Evolutionary conservation across 2,113 vertebrate species (phyloP).

Genomic region (Nettapus auritus): DNA sequence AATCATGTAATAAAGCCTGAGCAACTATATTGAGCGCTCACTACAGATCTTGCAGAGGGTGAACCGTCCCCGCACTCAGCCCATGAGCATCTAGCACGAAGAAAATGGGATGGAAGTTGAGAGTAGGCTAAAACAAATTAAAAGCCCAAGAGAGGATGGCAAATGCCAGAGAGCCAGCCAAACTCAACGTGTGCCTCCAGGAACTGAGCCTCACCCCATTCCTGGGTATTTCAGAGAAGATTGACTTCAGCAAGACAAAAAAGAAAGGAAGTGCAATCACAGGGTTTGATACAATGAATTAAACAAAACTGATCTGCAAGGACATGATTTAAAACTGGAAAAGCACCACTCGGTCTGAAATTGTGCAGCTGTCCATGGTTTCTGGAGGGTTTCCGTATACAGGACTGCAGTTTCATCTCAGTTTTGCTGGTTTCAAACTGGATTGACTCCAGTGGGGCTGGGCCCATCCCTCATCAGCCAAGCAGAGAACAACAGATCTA

Average conservation of each 20-base stretch:
- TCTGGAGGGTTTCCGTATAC: conserved; percentile 42
- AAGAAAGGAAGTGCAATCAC: neutral
- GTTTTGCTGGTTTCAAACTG: neutral
- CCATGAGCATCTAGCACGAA: neutral
- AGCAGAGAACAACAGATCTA: neutral
- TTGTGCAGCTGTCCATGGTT: conserved; percentile 51
- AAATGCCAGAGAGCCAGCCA: neutral
- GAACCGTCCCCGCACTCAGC: neutral
- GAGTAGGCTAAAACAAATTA: neutral
- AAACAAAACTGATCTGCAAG: conserved; percentile 18
- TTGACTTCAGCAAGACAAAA: neutral
- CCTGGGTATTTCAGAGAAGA: neutral
- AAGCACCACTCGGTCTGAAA: conserved; percentile 59
- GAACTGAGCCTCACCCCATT: neutral
- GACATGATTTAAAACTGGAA: conserved; percentile 43
- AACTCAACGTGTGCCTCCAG: neutral
- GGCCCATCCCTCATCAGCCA: neutral
- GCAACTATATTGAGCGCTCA: neutral
- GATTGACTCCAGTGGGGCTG: neutral
- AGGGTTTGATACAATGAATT: neutral
- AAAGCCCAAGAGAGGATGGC: neutral
- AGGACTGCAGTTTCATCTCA: neutral
- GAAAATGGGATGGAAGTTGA: neutral
- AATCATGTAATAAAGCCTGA: neutral
- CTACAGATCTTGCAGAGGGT: neutral